These are phyloP conservation scores for Cheumatopsyche charites DNA, from an alignment of 1,140 invertebrate genomes.

Conservation along the genomic window DNA sequence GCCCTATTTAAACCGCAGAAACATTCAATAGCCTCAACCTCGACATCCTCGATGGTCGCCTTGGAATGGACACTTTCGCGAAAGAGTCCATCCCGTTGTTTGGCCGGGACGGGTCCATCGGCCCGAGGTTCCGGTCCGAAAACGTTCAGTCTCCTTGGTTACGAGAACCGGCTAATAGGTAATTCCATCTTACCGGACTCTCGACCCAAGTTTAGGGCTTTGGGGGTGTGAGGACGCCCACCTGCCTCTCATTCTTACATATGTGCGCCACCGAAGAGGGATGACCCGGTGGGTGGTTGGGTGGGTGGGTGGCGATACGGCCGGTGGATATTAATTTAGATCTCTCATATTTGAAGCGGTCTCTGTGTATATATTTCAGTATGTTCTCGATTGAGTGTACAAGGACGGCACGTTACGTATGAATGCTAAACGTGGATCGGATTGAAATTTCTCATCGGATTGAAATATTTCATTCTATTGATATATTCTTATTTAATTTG, in stretches of 20 bases:
- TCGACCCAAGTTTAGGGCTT: slow-evolving; percentile 43
- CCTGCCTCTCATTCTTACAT: slow-evolving; percentile 9
- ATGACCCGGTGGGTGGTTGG: not conserved
- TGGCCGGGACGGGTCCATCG: not conserved
- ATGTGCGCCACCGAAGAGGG: slow-evolving; percentile 1
- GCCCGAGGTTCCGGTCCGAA: slow-evolving; percentile 26
- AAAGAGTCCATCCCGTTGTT: too few species aligned
- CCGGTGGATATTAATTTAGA: slow-evolving; percentile 48
- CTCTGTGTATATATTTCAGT: not conserved
- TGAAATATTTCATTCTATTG: too few species aligned
- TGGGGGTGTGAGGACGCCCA: slow-evolving; percentile 12
- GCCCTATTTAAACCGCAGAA: too few species aligned
- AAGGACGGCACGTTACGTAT: not conserved
- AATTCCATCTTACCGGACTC: slow-evolving; percentile 48
- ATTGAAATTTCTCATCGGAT: too few species aligned
- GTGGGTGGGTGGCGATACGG: not conserved
- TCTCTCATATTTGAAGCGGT: slow-evolving; percentile 42
- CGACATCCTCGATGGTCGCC: too few species aligned
- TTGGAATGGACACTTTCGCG: too few species aligned
- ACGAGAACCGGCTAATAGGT: slow-evolving; percentile 46
- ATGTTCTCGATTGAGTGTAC: not conserved
- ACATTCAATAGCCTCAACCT: too few species aligned
- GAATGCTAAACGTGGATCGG: not conserved
- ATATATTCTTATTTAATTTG: too few species aligned
- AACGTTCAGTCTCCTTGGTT: slow-evolving; percentile 46